Evolutionary conservation across 2,113 vertebrate species (phyloP).

Genomic region (Probosciger aterrimus): DNA sequence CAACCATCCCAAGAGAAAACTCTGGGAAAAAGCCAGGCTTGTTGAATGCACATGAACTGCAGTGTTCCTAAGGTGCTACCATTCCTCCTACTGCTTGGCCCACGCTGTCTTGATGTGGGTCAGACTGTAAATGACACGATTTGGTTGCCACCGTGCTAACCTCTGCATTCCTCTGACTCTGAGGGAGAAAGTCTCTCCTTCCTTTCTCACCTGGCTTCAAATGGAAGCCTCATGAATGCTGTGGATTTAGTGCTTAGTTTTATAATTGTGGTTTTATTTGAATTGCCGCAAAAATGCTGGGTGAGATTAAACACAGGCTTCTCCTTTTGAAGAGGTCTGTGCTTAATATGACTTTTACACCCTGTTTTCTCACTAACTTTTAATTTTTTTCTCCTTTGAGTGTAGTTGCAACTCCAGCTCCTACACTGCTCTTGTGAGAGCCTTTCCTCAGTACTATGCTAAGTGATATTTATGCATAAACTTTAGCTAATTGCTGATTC

Average conservation of each 20-base stretch:
- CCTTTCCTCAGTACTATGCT: neutral
- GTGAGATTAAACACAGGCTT: slow-evolving; percentile 26
- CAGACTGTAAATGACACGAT: neutral
- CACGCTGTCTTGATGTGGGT: neutral
- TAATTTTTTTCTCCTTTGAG: slow-evolving; percentile 26
- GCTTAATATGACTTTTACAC: slow-evolving; percentile 44
- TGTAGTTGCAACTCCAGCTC: neutral
- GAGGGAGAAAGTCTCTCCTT: slow-evolving; percentile 7
- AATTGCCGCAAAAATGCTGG: slow-evolving; percentile 29
- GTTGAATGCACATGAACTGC: neutral
- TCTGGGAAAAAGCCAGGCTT: neutral
- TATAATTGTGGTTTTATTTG: slow-evolving; percentile 58
- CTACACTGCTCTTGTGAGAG: neutral
- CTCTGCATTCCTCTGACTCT: neutral
- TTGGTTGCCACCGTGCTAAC: neutral
- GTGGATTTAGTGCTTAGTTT: neutral
- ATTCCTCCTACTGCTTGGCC: neutral
- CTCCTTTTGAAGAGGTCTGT: slow-evolving; percentile 47
- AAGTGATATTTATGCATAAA: slow-evolving; percentile 26
- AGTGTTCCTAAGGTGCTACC: neutral
- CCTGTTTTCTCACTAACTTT: slow-evolving; percentile 32
- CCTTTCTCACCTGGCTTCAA: slow-evolving; percentile 52
- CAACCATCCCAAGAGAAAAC: neutral
- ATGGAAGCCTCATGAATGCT: neutral
- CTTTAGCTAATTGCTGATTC: slow-evolving; percentile 48